Conservation (phyloP, 1,140 invertebrate species). For the Palaemon carinicauda region DNA sequence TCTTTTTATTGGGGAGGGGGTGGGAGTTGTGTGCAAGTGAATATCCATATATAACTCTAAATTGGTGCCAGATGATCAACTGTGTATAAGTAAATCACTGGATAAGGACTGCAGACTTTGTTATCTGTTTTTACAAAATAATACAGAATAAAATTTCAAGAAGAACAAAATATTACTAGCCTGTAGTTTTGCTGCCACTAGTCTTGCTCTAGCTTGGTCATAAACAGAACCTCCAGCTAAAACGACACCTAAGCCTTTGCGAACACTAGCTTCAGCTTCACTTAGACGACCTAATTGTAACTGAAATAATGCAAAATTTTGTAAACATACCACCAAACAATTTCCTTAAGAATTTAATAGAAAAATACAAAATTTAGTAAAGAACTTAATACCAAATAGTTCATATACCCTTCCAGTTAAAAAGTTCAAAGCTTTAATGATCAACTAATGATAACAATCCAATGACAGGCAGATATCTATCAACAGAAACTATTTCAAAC, state of each 20-base stretch:
- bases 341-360: no score
- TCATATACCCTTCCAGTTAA: no score
- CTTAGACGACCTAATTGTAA: slow-evolving; percentile 17
- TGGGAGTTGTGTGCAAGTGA: no score
- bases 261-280: slow-evolving; percentile 30
- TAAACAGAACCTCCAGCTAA: slow-evolving; percentile 42
- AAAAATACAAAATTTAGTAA: background rate
- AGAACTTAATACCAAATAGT: background rate
- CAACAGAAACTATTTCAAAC: no score
- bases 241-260: slow-evolving; percentile 15
- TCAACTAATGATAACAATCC: no score
- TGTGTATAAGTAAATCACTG: no score
- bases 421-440: background rate
- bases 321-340: background rate
- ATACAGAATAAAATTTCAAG: background rate
- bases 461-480: no score
- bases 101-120: no score
- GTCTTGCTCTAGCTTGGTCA: slow-evolving; percentile 41
- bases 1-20: no score
- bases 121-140: background rate
- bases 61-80: no score
- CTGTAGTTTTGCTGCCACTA: slow-evolving; percentile 33
- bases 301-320: background rate
- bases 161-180: background rate
- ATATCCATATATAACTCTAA: no score